Conservation (phyloP, 1,140 invertebrate genomes). For the Musca vetustissima region DNA sequence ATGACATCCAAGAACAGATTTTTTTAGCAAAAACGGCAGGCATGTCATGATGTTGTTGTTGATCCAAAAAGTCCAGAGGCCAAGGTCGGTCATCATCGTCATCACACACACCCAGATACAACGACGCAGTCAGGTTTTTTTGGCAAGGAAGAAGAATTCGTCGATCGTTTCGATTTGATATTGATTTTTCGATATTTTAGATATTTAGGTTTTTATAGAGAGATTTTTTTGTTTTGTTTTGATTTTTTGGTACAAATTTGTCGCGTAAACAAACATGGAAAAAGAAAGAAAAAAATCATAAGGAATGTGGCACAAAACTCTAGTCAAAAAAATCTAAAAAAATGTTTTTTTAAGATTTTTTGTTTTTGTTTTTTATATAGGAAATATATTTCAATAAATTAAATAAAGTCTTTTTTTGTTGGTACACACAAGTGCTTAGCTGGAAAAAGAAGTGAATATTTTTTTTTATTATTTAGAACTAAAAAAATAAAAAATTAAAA, state of each 20-base stretch:
- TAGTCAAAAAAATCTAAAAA: too few species aligned
- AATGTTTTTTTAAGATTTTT: too few species aligned
- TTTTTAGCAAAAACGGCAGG: too few species aligned
- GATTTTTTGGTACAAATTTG: constrained; percentile 29
- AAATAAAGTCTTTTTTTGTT: constrained; percentile 18
- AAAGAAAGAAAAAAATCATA: constrained; percentile 35
- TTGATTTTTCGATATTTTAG: background rate
- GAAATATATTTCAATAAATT: constrained; percentile 5
- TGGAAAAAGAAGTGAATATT: constrained; percentile 17
- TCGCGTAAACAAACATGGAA: constrained; percentile 32
- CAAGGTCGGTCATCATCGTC: too few species aligned
- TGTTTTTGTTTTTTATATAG: constrained; percentile 2
- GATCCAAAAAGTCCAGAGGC: background rate
- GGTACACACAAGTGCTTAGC: constrained; percentile 4
- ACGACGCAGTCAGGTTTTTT: too few species aligned
- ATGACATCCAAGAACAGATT: background rate
- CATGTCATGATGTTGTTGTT: background rate
- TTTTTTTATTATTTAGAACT: constrained; percentile 15
- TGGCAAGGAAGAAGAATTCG: background rate
- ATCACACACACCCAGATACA: background rate
- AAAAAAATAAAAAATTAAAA: background rate
- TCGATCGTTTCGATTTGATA: background rate
- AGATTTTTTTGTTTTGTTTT: too few species aligned
- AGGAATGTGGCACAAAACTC: constrained; percentile 27
- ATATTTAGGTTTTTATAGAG: constrained; percentile 17